Evolutionary conservation across 2,797 vertebrate genomes (phyloP).

Genomic region (Lateolabrax maculatus): DNA sequence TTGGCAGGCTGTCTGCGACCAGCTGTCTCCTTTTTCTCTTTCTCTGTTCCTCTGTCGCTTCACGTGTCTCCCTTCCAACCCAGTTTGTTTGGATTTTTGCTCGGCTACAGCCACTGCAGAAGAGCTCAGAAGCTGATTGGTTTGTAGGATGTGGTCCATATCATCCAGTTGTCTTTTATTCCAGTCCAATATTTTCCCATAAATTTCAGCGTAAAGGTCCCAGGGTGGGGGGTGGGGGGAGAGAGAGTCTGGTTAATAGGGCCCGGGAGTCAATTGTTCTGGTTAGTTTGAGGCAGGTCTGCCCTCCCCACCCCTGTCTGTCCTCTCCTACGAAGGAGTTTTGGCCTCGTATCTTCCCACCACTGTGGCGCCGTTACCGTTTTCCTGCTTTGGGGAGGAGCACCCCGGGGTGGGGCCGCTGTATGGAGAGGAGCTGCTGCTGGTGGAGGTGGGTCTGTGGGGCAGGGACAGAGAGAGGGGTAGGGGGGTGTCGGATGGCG

Average conservation of each 20-base stretch:
- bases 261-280: conserved; percentile 40
- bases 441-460: conserved; percentile 87
- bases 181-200: conserved; percentile 61
- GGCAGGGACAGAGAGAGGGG: conserved; percentile 87
- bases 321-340: conserved; percentile 87
- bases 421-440: conserved; percentile 90
- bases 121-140: conserved; percentile 72
- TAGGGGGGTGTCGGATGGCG: conserved; percentile 85
- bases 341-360: conserved; percentile 86
- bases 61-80: conserved; percentile 76
- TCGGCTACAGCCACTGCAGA: conserved; percentile 71
- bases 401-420: conserved; percentile 81
- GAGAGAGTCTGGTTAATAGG: conserved; percentile 38
- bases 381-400: conserved; percentile 93
- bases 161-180: conserved; percentile 55
- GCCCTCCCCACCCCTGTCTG: conserved; percentile 14
- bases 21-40: conserved; percentile 80
- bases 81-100: conserved; percentile 86
- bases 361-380: conserved; percentile 82
- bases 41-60: conserved; percentile 75
- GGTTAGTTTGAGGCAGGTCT: conserved; percentile 30
- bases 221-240: conserved; percentile 16
- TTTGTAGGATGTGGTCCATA: conserved; percentile 59
- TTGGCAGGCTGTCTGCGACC: conserved; percentile 82
- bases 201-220: conserved; percentile 57